Percentiles rank a stretch among this genome's conserved stretches.
Evolutionary conservation across 2,888 invertebrate genomes (phyloP).

Genomic region (Aspidapion aeneum): DNA sequence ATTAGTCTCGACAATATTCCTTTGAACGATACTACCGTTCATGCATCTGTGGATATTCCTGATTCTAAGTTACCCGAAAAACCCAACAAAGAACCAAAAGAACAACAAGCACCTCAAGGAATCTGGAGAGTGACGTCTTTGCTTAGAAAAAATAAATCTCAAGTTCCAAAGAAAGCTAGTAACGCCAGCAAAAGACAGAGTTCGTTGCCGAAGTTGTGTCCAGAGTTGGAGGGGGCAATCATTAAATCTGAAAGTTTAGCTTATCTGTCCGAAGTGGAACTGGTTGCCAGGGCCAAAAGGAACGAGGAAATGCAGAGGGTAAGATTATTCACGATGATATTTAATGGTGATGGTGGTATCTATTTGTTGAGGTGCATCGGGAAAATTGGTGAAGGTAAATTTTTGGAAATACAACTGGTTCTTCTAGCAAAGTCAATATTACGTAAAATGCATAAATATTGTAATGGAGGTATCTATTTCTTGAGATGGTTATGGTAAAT

Average conservation of each 20-base stretch:
- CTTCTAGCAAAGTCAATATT: too few relatives aligned
- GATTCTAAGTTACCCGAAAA: constrained; percentile 3
- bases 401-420: not conserved
- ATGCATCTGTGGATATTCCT: not conserved
- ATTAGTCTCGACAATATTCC: not conserved
- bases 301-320: constrained; percentile 53
- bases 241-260: constrained; percentile 53
- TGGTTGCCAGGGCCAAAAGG: constrained; percentile 51
- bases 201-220: constrained; percentile 44
- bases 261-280: constrained; percentile 50
- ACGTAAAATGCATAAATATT: too few relatives aligned
- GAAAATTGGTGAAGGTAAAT: not conserved
- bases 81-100: constrained; percentile 1
- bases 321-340: constrained; percentile 32
- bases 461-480: too few relatives aligned
- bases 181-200: constrained; percentile 38
- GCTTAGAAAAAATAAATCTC: constrained; percentile 34
- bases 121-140: constrained; percentile 43
- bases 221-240: constrained; percentile 51
- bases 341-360: constrained; percentile 16
- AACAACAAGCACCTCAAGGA: constrained; percentile 10
- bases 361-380: not conserved
- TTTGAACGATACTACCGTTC: not conserved
- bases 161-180: not conserved
- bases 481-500: constrained; percentile 6